A percentile compares a stretch with the other conserved stretches of the same genome.
Conservation (phyloP, 2,113 vertebrate species). For the Mesitornis unicolor region DNA sequence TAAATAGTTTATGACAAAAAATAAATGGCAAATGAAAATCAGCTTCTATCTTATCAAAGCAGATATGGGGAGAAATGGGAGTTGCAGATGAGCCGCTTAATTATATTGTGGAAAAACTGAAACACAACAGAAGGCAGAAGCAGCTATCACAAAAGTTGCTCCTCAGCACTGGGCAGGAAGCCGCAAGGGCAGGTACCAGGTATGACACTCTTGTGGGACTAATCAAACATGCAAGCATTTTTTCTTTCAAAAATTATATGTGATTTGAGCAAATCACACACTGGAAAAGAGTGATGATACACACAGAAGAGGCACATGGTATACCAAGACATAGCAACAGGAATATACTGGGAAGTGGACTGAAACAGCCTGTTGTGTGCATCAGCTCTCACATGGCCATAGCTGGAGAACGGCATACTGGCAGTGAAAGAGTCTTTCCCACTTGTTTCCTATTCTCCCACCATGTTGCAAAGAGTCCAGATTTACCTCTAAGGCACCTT, state of each 20-base stretch:
- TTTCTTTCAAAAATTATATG: not conserved
- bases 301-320: fast-evolving
- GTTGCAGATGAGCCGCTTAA: not conserved
- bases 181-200: not conserved
- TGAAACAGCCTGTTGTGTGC: not conserved
- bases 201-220: not conserved
- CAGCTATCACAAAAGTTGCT: not conserved
- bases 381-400: fast-evolving
- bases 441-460: not conserved
- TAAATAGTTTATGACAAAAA: not conserved
- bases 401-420: not conserved
- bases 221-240: no score
- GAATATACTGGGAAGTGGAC: not conserved
- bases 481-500: not conserved
- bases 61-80: not conserved
- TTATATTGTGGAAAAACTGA: not conserved
- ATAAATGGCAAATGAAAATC: not conserved
- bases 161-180: not conserved
- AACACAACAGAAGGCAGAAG: not conserved
- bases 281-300: not conserved
- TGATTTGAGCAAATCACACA: not conserved
- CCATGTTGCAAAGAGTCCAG: not conserved
- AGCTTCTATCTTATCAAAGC: not conserved
- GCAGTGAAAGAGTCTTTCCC: not conserved
- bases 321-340: not conserved